Evolutionary conservation across 2,113 vertebrate species (phyloP), one percentile per base, ranked within the genome.

Genomic region (Pteruthius melanotis): DNA sequence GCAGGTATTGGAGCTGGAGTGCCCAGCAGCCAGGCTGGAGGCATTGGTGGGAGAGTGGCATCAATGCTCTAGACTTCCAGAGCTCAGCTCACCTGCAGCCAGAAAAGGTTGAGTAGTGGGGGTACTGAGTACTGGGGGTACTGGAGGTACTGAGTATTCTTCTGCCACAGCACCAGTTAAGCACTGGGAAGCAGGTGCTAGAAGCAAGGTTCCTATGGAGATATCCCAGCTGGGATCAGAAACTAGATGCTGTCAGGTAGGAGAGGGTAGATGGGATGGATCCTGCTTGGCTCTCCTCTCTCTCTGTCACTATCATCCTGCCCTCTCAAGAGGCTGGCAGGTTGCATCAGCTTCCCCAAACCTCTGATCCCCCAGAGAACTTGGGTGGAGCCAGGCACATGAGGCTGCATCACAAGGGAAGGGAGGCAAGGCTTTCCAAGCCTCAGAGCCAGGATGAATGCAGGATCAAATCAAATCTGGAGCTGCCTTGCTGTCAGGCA

Each of bases 371-470:
- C 20, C 24, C 70, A 33, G 59, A 45, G 33, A 54, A 50, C 37
- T 37, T 0, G 0, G 7, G 6, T n/a, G 42, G 45, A 57, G 30
- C 60, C n/a, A 24, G 42, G 15, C 45, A 70, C 6, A 0, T 6
- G 3, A 52, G 28, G 28, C 69, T 56, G 31, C 35, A 33, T 60
- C 71, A 18, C 39, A 22, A 66, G 15, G 24, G 3, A 61, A 75
- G 47, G 31, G 13, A 35, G 21, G 10, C 1, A 10, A 56, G 22
- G 52, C 23, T 42, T 70, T 65, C 33, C 28, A 42, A 70, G n/a
- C 75, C 60, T 52, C 60, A 39, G 60, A 70, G 50, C 14, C n/a
- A 42, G 15, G 49, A 2, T 44, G 19, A n/a, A 13, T 22, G 64
- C 60, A 60, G 59, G 65, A 74, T 40, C 40, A 15, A 5, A 49